Conservation (phyloP, 1,140 invertebrate species). For the Diorhabda carinulata region DNA sequence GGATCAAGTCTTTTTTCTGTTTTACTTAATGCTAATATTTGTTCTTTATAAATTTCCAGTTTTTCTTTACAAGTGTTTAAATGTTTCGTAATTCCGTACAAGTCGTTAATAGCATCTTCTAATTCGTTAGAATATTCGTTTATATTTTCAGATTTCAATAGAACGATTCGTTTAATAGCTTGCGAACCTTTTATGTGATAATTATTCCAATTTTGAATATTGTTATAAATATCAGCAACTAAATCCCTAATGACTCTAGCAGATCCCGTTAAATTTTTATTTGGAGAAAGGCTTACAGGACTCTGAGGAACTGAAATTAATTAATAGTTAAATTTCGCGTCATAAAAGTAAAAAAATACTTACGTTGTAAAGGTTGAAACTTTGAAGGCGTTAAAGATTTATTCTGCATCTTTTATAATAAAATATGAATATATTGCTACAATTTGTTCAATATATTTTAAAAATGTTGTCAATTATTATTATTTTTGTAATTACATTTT, state of each 20-base stretch:
- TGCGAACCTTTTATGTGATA: conserved; percentile 40
- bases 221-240: conserved; percentile 44
- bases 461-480: too few relatives aligned
- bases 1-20: conserved; percentile 35
- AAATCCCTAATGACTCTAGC: conserved; percentile 42
- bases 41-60: conserved; percentile 28
- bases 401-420: neutral
- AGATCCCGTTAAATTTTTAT: conserved; percentile 44
- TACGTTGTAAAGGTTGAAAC: conserved; percentile 12
- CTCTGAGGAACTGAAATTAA: conserved; percentile 39
- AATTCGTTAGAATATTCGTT: conserved; percentile 33
- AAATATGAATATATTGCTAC: too few relatives aligned
- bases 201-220: conserved; percentile 45
- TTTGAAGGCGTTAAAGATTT: neutral
- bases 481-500: too few relatives aligned
- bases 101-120: conserved; percentile 32
- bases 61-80: conserved; percentile 23
- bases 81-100: conserved; percentile 31
- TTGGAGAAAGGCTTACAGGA: conserved; percentile 33
- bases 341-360: neutral
- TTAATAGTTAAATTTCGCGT: neutral
- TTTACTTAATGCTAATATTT: conserved; percentile 36
- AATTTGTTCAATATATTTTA: too few relatives aligned
- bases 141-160: conserved; percentile 31
- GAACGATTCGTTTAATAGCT: conserved; percentile 39